Percentiles rank a stretch among this genome's conserved stretches.
Conservation (phyloP, 1,140 invertebrate species). For the Saccostrea echinata region DNA sequence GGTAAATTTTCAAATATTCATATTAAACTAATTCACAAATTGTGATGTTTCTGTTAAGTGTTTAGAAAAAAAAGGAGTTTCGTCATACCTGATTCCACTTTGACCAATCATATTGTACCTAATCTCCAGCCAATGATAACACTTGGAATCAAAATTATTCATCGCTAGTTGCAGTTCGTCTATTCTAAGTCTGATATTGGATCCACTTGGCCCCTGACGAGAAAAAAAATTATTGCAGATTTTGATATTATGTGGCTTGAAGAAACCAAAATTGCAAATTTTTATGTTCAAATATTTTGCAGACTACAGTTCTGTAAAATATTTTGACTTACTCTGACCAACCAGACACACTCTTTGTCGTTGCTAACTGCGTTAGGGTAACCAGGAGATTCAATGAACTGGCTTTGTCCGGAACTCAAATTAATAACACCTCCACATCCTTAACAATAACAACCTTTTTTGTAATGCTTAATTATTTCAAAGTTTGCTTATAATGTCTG, state of each 20-base stretch:
- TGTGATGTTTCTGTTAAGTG: neutral
- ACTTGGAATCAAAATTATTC: neutral
- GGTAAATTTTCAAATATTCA: too few species aligned
- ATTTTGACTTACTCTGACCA: constrained; percentile 39
- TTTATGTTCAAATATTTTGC: too few species aligned
- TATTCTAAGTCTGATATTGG: constrained; percentile 7
- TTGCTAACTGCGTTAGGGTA: constrained; percentile 37
- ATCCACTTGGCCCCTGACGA: neutral
- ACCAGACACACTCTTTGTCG: constrained; percentile 41
- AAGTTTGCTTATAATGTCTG: too few species aligned
- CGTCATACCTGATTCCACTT: constrained; percentile 48
- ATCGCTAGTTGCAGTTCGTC: constrained; percentile 47
- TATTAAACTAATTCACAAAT: neutral
- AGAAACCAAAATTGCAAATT: too few species aligned
- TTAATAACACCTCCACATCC: constrained; percentile 48
- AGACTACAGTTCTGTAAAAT: too few species aligned
- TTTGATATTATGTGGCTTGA: too few species aligned
- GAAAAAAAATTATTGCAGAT: neutral
- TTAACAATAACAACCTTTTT: neutral
- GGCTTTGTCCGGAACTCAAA: constrained; percentile 28
- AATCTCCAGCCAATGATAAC: constrained; percentile 55
- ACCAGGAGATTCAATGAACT: constrained; percentile 24
- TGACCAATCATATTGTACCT: constrained; percentile 53
- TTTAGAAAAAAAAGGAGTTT: neutral
- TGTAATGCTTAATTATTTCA: neutral